Evolutionary conservation across 2,888 invertebrate species (phyloP).

Genomic region (Galeopsomyia nigrocyanea): DNA sequence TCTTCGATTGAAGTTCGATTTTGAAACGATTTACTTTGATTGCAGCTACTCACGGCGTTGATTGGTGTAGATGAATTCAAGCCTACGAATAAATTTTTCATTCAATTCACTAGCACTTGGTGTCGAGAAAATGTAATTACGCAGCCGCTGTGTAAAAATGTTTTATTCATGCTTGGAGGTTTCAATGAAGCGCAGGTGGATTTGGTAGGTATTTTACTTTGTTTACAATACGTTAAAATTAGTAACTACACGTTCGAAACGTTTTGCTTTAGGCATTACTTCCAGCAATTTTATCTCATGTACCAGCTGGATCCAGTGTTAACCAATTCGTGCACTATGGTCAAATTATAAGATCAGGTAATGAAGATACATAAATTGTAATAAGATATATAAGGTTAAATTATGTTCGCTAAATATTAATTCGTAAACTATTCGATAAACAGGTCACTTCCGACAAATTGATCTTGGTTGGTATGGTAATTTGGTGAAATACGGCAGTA

Average conservation of each 20-base stretch:
- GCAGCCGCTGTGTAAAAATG: slow-evolving; percentile 76
- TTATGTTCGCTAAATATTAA: too few species aligned
- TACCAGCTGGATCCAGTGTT: slow-evolving; percentile 79
- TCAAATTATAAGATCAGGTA: slow-evolving; percentile 73
- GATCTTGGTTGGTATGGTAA: slow-evolving; percentile 72
- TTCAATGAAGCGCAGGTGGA: slow-evolving; percentile 61
- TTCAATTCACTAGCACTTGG: slow-evolving; percentile 69
- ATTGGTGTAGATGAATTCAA: slow-evolving; percentile 72
- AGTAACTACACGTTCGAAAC: not conserved
- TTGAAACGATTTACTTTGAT: not conserved
- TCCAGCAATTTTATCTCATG: slow-evolving; percentile 76
- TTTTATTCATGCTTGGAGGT: slow-evolving; percentile 77
- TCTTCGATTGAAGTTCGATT: not conserved
- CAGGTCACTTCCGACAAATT: slow-evolving; percentile 69
- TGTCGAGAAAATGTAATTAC: slow-evolving; percentile 73
- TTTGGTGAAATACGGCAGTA: slow-evolving; percentile 71
- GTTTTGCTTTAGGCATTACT: slow-evolving; percentile 73
- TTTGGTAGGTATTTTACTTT: slow-evolving; percentile 63
- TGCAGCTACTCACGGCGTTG: slow-evolving; percentile 43
- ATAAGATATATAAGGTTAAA: too few species aligned
- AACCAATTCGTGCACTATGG: slow-evolving; percentile 80
- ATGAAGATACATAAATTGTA: slow-evolving; percentile 13
- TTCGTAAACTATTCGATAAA: not conserved
- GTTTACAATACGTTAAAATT: not conserved
- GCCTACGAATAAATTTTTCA: slow-evolving; percentile 69